Conservation (phyloP, 1,140 invertebrate species). For the Acromyrmex charruanus region DNA sequence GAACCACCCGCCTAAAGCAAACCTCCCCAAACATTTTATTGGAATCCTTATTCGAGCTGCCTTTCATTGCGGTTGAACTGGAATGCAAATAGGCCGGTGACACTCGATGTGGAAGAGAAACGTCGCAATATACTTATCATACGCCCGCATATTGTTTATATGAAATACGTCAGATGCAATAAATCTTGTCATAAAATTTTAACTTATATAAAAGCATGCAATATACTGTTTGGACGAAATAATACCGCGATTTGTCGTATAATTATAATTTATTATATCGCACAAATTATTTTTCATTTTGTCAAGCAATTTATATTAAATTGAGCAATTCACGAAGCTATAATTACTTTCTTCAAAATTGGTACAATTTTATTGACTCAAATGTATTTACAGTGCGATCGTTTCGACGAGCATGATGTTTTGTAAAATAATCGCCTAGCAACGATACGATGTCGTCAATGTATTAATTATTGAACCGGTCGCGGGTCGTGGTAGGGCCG, state of each 20-base stretch:
- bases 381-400: conserved; percentile 13
- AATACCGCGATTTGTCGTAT: background rate
- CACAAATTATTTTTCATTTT: background rate
- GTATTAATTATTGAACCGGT: conserved; percentile 85
- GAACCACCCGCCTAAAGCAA: conserved; percentile 68
- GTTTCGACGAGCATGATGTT: conserved; percentile 64
- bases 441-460: conserved; percentile 78
- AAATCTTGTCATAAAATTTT: conserved; percentile 9
- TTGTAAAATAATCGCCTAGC: conserved; percentile 78
- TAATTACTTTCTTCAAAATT: conserved; percentile 1
- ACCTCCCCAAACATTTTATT: conserved; percentile 79
- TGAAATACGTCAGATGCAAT: conserved; percentile 44
- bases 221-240: conserved; percentile 1
- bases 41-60: conserved; percentile 79
- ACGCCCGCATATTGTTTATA: conserved; percentile 35
- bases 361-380: background rate
- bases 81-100: conserved; percentile 81
- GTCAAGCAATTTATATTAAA: background rate
- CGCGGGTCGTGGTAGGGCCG: conserved; percentile 33
- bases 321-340: background rate
- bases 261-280: conserved; percentile 2
- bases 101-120: conserved; percentile 67
- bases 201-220: background rate
- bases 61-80: conserved; percentile 72
- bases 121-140: conserved; percentile 60